A percentile compares a stretch with the other conserved stretches of the same genome.
Conservation (phyloP, 2,797 vertebrate species). For the Crax fasciolata region DNA sequence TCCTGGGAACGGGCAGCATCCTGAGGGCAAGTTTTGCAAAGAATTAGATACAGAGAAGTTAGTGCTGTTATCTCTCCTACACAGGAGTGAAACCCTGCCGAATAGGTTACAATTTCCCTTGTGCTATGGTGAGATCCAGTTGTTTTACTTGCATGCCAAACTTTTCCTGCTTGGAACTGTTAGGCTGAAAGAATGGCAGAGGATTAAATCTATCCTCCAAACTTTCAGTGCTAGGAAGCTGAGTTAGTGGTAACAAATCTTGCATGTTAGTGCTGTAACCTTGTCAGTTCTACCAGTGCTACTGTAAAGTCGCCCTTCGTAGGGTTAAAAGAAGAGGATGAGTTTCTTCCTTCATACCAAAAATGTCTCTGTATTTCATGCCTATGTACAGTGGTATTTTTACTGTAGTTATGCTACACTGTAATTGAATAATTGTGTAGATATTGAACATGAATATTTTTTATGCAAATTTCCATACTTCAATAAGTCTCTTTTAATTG, state of each 20-base stretch:
- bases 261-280: not conserved
- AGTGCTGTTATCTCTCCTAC: not conserved
- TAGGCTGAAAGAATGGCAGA: constrained; percentile 14
- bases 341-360: not conserved
- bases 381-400: not conserved
- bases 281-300: not conserved
- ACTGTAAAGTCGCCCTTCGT: not conserved
- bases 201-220: not conserved
- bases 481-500: not conserved
- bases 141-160: constrained; percentile 1
- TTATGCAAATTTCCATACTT: constrained; percentile 8
- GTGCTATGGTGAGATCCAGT: not conserved
- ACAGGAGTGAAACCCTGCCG: not conserved
- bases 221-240: not conserved
- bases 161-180: not conserved
- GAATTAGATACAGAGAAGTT: not conserved
- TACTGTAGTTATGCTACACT: not conserved
- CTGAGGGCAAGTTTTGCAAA: not conserved
- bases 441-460: not conserved
- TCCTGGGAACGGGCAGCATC: not conserved
- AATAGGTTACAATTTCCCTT: not conserved
- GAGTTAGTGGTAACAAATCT: not conserved
- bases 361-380: not conserved
- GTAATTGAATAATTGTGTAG: not conserved
- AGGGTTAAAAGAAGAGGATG: not conserved